Percentiles rank a stretch among this genome's conserved stretches.
These are phyloP conservation scores for Cygnus olor DNA, from an alignment of 2,797 vertebrate genomes.

Conservation along the genomic window DNA sequence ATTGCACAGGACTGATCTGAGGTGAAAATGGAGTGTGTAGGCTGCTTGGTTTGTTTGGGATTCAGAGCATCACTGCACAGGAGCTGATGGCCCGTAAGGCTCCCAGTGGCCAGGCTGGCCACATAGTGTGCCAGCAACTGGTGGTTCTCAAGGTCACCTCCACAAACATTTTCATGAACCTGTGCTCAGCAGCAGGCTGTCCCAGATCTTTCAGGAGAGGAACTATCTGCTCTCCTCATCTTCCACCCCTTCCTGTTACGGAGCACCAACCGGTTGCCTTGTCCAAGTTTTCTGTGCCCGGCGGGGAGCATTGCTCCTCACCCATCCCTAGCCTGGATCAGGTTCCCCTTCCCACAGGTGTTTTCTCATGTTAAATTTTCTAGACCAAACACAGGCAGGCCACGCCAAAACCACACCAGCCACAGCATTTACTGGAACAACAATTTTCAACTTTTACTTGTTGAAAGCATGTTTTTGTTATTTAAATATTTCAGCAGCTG, in stretches of 20 bases:
- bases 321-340: background rate
- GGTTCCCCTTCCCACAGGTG: background rate
- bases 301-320: rapidly evolving
- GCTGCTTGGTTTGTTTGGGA: background rate
- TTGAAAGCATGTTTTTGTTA: background rate
- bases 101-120: background rate
- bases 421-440: background rate
- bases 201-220: background rate
- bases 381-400: background rate
- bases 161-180: rapidly evolving
- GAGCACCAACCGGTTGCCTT: background rate
- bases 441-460: background rate
- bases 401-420: background rate
- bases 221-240: rapidly evolving
- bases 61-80: background rate
- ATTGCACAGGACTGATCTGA: background rate
- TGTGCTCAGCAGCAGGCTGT: background rate
- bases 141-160: rapidly evolving
- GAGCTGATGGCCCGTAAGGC: background rate
- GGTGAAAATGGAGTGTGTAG: background rate
- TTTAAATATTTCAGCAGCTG: background rate
- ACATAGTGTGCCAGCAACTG: background rate
- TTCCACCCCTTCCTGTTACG: background rate
- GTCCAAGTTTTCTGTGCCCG: background rate
- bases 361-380: background rate